phyloP scores from a whole-genome alignment of 2,797 vertebrate genomes.

The Coracias cyanogaster region DNA sequence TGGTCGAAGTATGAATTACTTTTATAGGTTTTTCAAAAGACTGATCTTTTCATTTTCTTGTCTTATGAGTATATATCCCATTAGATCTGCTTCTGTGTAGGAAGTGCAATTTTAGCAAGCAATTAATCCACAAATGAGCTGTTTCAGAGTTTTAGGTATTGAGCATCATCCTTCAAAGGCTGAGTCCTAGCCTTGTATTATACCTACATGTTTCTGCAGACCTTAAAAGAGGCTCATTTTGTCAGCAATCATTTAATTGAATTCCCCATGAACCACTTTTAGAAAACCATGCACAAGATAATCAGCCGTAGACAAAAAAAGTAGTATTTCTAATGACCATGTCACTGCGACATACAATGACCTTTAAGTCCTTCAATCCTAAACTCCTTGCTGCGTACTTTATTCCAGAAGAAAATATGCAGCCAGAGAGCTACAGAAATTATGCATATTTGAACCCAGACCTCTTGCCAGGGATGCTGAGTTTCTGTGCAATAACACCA shows the following conservation, averaged over 20 bases:
- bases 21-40: constrained; percentile 20
- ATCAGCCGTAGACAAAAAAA: neutral
- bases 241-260: constrained; percentile 41
- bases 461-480: neutral
- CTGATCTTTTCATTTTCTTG: neutral
- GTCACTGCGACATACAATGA: constrained; percentile 20
- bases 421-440: neutral
- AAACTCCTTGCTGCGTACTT: constrained; percentile 7
- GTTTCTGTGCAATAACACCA: neutral
- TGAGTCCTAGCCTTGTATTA: constrained; percentile 9
- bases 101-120: constrained; percentile 55
- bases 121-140: constrained; percentile 71
- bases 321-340: neutral
- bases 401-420: neutral
- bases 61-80: constrained; percentile 28
- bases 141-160: constrained; percentile 47
- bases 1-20: constrained; percentile 26
- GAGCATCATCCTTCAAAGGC: constrained; percentile 40
- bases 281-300: constrained; percentile 22
- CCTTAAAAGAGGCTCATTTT: constrained; percentile 44
- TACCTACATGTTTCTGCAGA: constrained; percentile 14
- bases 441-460: neutral
- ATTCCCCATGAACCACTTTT: constrained; percentile 31
- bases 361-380: constrained; percentile 1
- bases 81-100: constrained; percentile 38